These are phyloP conservation scores for mouse (Mus musculus) DNA, from an alignment of 2,113 vertebrate species.

Conservation along the genomic window GRCm39 chr5:49940501-49941000, in stretches of 20 bases:
- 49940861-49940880: constrained; percentile 1
- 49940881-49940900: constrained; percentile 20
- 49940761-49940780: constrained; percentile 61
- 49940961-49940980: not conserved
- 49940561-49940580: not conserved
- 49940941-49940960: constrained; percentile 2
- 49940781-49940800: constrained; percentile 64
- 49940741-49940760: constrained; percentile 4
- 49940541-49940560: not conserved
- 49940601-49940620: not conserved
- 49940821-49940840: constrained; percentile 52
- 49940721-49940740: not conserved
- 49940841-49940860: constrained; percentile 6
- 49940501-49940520: not conserved
- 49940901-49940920: constrained; percentile 9
- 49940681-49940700: not conserved
- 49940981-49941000: not conserved
- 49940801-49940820: constrained; percentile 6
- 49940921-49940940: not conserved
- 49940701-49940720: not conserved
- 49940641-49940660: not conserved
- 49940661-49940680: not conserved
- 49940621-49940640: constrained; percentile 11
- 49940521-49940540: not conserved
- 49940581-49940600: not conserved